Conservation (phyloP, 2,797 vertebrate genomes). For the Sebastes itinus region DNA sequence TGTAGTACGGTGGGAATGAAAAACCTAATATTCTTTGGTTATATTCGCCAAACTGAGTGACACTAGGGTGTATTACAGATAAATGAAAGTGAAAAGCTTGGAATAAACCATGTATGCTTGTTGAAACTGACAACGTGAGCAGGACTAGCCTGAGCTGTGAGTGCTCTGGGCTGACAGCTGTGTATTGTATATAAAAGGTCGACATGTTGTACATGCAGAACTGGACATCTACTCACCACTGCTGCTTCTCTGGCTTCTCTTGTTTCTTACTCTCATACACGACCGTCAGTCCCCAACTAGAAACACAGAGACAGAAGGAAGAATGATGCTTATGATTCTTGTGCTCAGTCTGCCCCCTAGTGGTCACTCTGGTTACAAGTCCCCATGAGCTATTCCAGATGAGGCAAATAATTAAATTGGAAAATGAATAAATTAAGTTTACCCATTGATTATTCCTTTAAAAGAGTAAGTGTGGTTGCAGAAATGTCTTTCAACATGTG, state of each 20-base stretch:
- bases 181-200: neutral
- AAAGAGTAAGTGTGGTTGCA: neutral
- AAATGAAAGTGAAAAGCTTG: neutral
- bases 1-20: neutral
- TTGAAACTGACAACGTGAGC: neutral
- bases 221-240: conserved; percentile 86
- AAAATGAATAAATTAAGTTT: neutral
- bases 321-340: neutral
- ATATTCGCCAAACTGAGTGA: neutral
- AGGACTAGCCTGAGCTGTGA: neutral
- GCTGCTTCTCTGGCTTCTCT: conserved; percentile 91
- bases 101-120: neutral
- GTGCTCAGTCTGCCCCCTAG: conserved; percentile 56
- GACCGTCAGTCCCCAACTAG: conserved; percentile 93
- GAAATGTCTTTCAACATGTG: neutral
- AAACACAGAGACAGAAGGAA: conserved; percentile 30
- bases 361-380: conserved; percentile 29
- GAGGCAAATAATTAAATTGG: neutral
- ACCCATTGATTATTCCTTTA: conserved; percentile 1
- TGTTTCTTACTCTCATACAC: conserved; percentile 89
- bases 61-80: neutral
- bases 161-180: neutral
- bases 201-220: neutral
- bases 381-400: neutral
- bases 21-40: neutral